These are phyloP conservation scores for Notamacropus eugenii DNA, from an alignment of 2,797 vertebrate genomes.

Conservation along the genomic window DNA sequence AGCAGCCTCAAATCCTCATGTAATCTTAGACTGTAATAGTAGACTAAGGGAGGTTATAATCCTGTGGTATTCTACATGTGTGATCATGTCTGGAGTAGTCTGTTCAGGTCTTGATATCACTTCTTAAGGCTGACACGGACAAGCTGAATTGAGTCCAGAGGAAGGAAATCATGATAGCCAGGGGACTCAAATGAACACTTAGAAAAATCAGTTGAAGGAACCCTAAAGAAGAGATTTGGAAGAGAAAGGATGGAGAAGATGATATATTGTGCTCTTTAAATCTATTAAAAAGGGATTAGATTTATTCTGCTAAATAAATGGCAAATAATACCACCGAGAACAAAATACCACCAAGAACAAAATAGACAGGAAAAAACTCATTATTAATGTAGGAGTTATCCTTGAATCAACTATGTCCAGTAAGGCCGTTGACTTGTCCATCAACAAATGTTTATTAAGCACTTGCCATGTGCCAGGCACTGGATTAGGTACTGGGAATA, in stretches of 20 bases:
- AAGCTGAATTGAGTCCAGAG: neutral
- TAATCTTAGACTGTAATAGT: neutral
- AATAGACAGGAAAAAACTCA: neutral
- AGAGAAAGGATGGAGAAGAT: neutral
- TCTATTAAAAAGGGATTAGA: neutral
- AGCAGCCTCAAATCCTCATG: neutral
- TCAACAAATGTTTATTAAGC: neutral
- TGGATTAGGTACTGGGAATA: neutral
- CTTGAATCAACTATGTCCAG: neutral
- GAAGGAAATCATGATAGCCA: neutral
- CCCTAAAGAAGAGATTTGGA: neutral
- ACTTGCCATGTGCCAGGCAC: neutral
- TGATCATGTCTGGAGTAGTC: neutral
- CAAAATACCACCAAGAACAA: neutral
- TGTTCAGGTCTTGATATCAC: neutral
- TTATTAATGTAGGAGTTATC: neutral
- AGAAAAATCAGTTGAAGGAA: neutral
- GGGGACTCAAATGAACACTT: neutral
- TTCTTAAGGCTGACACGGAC: neutral
- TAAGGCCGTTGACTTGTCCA: neutral
- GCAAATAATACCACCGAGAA: neutral
- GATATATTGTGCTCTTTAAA: neutral
- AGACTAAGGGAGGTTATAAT: neutral
- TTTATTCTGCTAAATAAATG: neutral
- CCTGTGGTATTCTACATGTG: neutral